These are phyloP conservation scores for Acronicta psi DNA, from an alignment of 2,888 invertebrate genomes.

Conservation along the genomic window DNA sequence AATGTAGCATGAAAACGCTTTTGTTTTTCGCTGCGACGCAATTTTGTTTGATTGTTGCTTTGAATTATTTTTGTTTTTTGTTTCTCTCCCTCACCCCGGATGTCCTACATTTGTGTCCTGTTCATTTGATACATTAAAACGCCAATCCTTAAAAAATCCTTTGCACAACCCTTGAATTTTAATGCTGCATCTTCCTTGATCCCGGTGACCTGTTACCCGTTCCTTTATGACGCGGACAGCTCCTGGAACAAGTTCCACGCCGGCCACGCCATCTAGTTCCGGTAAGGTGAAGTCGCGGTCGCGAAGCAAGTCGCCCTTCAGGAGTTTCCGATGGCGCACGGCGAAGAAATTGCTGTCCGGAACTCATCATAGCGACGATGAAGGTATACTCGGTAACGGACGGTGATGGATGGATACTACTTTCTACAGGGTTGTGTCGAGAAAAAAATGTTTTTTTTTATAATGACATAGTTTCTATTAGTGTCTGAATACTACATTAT, in stretches of 20 bases:
- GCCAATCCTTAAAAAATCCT: conserved; percentile 32
- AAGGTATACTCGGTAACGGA: conserved; percentile 89
- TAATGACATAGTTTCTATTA: too few relatives aligned
- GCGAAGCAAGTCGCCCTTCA: conserved; percentile 97
- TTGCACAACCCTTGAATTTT: conserved; percentile 30
- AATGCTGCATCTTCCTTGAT: conserved; percentile 22
- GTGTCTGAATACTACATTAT: too few relatives aligned
- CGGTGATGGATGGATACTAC: conserved; percentile 65
- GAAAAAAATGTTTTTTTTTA: not conserved
- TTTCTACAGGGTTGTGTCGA: not conserved
- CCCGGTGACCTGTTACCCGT: conserved; percentile 27
- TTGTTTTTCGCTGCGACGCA: conserved; percentile 81
- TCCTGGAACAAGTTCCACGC: conserved; percentile 81
- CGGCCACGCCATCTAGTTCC: conserved; percentile 86
- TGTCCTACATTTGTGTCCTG: conserved; percentile 13
- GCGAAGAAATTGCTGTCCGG: conserved; percentile 91
- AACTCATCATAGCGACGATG: conserved; percentile 94
- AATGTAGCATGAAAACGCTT: conserved; percentile 75
- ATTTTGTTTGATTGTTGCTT: conserved; percentile 85
- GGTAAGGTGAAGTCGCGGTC: conserved; percentile 94
- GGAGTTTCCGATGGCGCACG: conserved; percentile 97
- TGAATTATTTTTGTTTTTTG: conserved; percentile 80
- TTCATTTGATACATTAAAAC: conserved; percentile 23
- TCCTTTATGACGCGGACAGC: conserved; percentile 68
- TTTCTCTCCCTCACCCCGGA: conserved; percentile 58